phyloP scores from a whole-genome alignment of 2,113 vertebrate species.

The Microtus pennsylvanicus region DNA sequence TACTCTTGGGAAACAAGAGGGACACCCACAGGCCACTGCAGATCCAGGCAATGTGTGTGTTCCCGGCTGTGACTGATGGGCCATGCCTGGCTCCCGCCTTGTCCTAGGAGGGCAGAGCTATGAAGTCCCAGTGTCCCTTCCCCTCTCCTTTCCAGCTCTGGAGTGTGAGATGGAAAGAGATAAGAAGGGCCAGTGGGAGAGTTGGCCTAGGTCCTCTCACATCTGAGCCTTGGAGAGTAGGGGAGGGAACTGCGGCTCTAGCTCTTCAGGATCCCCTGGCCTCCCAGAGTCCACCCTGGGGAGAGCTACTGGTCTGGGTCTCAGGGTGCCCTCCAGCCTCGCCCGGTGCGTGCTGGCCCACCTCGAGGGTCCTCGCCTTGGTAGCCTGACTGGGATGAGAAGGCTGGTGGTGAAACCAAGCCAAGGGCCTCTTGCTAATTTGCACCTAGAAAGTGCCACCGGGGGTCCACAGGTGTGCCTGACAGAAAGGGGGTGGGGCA shows the following conservation, averaged over 20 bases:
- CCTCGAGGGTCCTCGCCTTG: background rate
- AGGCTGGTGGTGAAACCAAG: background rate
- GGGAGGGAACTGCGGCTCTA: background rate
- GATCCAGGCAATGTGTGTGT: background rate
- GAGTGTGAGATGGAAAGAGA: background rate
- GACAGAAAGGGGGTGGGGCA: background rate
- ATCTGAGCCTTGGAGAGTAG: background rate
- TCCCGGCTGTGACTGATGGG: background rate
- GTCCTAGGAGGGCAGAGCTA: background rate
- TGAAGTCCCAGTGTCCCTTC: background rate
- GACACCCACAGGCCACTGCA: background rate
- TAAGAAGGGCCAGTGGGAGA: too few species aligned
- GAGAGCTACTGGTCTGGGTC: background rate
- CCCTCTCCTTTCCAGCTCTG: background rate
- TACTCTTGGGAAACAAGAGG: background rate
- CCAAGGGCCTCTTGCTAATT: background rate
- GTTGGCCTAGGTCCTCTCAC: background rate
- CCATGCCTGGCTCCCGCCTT: background rate
- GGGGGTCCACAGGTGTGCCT: background rate
- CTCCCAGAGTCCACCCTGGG: background rate
- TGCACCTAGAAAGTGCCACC: background rate
- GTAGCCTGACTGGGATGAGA: background rate
- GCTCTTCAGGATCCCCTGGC: background rate
- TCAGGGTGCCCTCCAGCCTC: background rate
- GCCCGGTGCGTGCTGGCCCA: background rate